A percentile compares a stretch with the other conserved stretches of the same genome.
Conservation (phyloP, 2,888 invertebrate species). For the Lagria hirta region DNA sequence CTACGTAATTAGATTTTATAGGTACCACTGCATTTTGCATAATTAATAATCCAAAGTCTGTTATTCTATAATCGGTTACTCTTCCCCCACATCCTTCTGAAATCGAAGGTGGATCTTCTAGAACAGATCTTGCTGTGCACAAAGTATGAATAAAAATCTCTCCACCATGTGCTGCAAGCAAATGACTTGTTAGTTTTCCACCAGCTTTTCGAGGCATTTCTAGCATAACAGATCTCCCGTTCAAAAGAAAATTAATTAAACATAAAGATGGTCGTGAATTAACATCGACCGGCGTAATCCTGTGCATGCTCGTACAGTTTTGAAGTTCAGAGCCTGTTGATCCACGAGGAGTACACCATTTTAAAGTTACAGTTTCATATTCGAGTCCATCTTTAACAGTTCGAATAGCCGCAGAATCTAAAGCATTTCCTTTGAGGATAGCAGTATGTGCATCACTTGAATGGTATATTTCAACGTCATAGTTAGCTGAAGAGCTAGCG, state of each 20-base stretch:
- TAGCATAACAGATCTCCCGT: slow-evolving; percentile 88
- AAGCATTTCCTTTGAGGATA: slow-evolving; percentile 65
- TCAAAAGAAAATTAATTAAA: slow-evolving; percentile 94
- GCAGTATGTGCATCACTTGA: slow-evolving; percentile 82
- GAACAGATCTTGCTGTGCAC: slow-evolving; percentile 75
- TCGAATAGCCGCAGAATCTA: slow-evolving; percentile 64
- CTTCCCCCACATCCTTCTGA: slow-evolving; percentile 93
- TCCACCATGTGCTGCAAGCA: slow-evolving; percentile 91
- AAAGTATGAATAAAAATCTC: slow-evolving; percentile 95
- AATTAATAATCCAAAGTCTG: slow-evolving; percentile 88
- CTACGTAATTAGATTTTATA: slow-evolving; percentile 55
- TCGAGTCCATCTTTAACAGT: slow-evolving; percentile 73
- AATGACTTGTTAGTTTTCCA: slow-evolving; percentile 87
- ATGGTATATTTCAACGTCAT: slow-evolving; percentile 97
- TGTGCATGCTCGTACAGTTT: slow-evolving; percentile 81
- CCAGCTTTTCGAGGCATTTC: slow-evolving; percentile 87
- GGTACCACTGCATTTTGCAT: slow-evolving; percentile 81
- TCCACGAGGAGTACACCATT: slow-evolving; percentile 97
- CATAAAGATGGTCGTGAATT: slow-evolving; percentile 97
- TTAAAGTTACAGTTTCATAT: slow-evolving; percentile 84
- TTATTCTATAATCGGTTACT: slow-evolving; percentile 85
- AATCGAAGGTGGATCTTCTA: slow-evolving; percentile 94
- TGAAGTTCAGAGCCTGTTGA: slow-evolving; percentile 77
- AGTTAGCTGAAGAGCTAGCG: slow-evolving; percentile 96
- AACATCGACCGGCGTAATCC: slow-evolving; percentile 95